Conservation (phyloP, 2,888 invertebrate species). For the Himalopsyche kuldschensis region DNA sequence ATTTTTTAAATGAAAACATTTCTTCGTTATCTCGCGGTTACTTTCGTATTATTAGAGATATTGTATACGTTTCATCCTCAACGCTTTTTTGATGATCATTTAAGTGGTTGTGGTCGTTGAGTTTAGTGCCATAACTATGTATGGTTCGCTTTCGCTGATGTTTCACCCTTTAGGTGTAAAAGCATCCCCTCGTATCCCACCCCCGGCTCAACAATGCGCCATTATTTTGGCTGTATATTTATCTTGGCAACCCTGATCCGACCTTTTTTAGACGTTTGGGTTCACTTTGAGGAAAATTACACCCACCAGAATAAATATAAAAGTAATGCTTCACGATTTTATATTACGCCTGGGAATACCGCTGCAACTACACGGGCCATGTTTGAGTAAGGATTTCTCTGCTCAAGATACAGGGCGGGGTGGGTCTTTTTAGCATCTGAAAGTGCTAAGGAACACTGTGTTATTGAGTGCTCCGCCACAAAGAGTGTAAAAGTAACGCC, state of each 20-base stretch:
- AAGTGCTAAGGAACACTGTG: neutral
- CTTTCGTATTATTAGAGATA: too few species aligned
- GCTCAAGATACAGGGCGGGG: neutral
- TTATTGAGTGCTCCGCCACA: neutral
- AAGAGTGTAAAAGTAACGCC: neutral
- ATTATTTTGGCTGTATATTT: conserved; percentile 24
- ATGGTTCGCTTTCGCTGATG: neutral
- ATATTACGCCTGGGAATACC: conserved; percentile 7
- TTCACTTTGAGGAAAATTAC: conserved; percentile 30
- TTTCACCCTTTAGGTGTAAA: neutral
- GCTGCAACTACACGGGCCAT: neutral
- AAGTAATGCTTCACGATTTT: conserved; percentile 26
- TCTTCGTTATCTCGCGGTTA: too few species aligned
- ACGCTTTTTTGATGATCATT: too few species aligned
- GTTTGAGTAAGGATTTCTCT: neutral
- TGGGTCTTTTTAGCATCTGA: neutral
- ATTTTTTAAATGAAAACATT: too few species aligned
- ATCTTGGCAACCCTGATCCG: conserved; percentile 16
- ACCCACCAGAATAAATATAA: conserved; percentile 27
- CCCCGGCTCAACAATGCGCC: conserved; percentile 13
- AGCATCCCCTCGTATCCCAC: neutral
- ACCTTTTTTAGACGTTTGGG: conserved; percentile 28
- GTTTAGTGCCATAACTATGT: too few species aligned
- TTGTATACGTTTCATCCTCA: too few species aligned
- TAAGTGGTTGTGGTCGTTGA: too few species aligned